Conservation (phyloP, 2,888 invertebrate genomes). For the Ditula angustiorana region DNA sequence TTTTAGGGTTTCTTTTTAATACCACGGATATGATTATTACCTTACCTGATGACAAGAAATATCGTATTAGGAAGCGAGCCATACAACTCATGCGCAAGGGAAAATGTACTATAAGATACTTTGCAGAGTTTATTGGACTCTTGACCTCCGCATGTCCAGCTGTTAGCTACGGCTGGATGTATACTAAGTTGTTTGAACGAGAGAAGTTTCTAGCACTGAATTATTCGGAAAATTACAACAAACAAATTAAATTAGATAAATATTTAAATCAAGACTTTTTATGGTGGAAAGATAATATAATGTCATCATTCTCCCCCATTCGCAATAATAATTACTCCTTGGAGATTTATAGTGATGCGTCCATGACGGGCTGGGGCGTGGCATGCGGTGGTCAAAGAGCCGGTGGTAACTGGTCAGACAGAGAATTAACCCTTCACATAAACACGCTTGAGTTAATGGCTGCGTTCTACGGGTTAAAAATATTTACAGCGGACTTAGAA, state of each 20-base stretch:
- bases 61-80: too few relatives aligned
- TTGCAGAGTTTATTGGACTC: constrained; percentile 40
- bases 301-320: constrained; percentile 4
- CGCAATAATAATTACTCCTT: constrained; percentile 1
- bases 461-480: neutral
- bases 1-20: too few relatives aligned
- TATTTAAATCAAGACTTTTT: constrained; percentile 11
- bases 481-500: neutral
- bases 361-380: neutral
- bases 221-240: constrained; percentile 19
- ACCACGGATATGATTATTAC: too few relatives aligned
- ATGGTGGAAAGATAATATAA: constrained; percentile 32
- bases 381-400: neutral
- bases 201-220: constrained; percentile 34
- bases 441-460: too few relatives aligned
- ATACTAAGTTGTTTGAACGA: constrained; percentile 40
- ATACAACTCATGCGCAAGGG: too few relatives aligned
- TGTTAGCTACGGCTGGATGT: constrained; percentile 40
- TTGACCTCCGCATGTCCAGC: constrained; percentile 44
- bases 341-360: constrained; percentile 36
- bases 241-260: neutral
- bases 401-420: constrained; percentile 21
- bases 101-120: constrained; percentile 26
- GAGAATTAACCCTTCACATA: too few relatives aligned
- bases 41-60: too few relatives aligned